A percentile compares a stretch with the other conserved stretches of the same genome.
These are phyloP conservation scores for Phortica okadai DNA, from an alignment of 2,888 invertebrate species.

Conservation along the genomic window DNA sequence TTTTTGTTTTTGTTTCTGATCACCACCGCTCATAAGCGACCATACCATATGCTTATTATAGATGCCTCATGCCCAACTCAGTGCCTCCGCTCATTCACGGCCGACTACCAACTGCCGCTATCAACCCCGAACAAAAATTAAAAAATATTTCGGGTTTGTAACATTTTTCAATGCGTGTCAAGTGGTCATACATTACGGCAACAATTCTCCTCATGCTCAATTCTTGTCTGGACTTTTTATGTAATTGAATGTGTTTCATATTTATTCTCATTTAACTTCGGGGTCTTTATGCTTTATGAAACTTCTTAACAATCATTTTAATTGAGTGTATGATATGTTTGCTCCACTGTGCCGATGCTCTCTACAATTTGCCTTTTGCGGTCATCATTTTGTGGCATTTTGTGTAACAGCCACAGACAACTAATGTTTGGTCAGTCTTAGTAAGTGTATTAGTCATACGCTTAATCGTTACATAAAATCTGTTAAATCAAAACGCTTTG, in stretches of 20 bases:
- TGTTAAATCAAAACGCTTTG: background rate
- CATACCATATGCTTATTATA: constrained; percentile 15
- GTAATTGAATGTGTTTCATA: background rate
- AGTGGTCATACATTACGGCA: constrained; percentile 44
- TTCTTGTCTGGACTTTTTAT: too few species aligned
- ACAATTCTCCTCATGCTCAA: background rate
- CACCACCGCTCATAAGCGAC: constrained; percentile 12
- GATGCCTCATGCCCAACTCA: background rate
- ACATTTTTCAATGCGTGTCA: constrained; percentile 46
- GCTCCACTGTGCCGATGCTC: background rate
- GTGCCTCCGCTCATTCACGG: background rate
- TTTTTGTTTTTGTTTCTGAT: background rate
- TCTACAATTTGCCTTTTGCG: background rate
- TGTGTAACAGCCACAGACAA: background rate
- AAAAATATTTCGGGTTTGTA: background rate
- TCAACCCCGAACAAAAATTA: background rate
- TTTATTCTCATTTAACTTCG: too few species aligned
- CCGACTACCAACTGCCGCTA: background rate
- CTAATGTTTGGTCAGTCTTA: background rate
- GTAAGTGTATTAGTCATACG: too few species aligned
- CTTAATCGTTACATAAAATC: background rate
- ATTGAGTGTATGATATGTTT: background rate
- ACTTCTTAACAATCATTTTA: background rate
- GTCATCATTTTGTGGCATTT: background rate
- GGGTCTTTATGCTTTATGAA: background rate